Base-by-base conservation (phyloP, 2,888 invertebrate genomes). In the Ormyrus pomaceus region DNA sequence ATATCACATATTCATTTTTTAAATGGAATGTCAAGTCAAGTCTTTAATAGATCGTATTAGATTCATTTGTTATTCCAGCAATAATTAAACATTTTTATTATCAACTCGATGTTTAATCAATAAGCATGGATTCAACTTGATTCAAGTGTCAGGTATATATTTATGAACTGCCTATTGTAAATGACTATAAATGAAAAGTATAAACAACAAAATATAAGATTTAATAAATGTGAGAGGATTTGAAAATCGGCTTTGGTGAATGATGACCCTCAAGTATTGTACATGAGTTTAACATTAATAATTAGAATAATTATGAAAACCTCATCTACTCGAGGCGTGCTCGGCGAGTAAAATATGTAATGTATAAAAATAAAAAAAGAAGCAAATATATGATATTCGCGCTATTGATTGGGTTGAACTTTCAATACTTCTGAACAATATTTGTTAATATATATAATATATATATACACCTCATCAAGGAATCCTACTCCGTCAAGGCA, bases 401-500 rank as follows among this genome's bases (percentile, higher is more conserved):
- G 48, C 6, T 78, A 56, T 72, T 68, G 56, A 65, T 74, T 51
- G 34, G 51, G 66, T 6, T 53, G 50, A 61, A 55, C 34, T 70
- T 34, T 73, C 51, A 65, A 70, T 72, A 72, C 64, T 56, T 76
- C 65, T 72, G 66, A 71, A 62, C 55, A 68, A 62, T 68, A n/a
- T 45, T 64, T 79, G 34, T 34, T 45, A 75, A 71, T 51, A 73
- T 79, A 73, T 74, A 78, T 78, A 77, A 69, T 71, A 74, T 71
- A 76, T 78, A 79, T 80, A 79, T 80, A 81, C 72, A 81, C 66
- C 81, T 79, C 70, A 81, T 81, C 79, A 81, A 82, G 81, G 73
- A 81, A 81, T 82, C 73, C 68, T 73, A 74, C 76, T 76, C 65
- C 70, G 53, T 79, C 80, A 81, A 85, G 85, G 85, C 85, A 85